Base-by-base conservation (phyloP, 2,113 vertebrate species). In the Mohoua ochrocephala region DNA sequence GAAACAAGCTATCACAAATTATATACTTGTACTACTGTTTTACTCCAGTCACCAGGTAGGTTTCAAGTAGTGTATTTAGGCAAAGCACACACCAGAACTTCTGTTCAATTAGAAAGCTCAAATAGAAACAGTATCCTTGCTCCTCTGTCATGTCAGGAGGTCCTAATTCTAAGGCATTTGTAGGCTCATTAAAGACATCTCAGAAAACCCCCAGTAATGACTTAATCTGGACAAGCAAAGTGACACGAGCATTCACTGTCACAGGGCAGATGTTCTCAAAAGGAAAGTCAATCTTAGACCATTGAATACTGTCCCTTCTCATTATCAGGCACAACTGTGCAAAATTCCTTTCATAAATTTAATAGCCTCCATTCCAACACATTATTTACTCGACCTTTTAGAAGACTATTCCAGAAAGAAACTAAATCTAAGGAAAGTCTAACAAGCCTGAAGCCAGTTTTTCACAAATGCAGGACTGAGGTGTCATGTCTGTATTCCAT, bases 181-280 rank as follows among this genome's bases (percentile, higher is more conserved):
- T 24, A 92, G 30, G 7, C 4, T 33, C 5, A 42, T 71, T 64
- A 44, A 88, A 42, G 6, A 13, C 1, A 60, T 41, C 11, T 52
- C 5, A 45, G 50, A 64, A 49, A n/a, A 3, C 1, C 1, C 13
- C 2, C 31, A 54, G 3, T 28, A 49, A 78, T 54, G 4, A 18
- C 9, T 77, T 80, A 56, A 44, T 78, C 41, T 71, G 28, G 13
- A 14, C 39, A 52, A 83, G 10, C 8, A 73, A 60, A 56, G 8
- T 28, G 14, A 44, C 37, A 16, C 3, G 7, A 53, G 1, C 20
- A 28, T 81, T 91, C 13, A 12, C 13, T 74, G 27, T n/a, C 12
- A 47, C 6, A 77, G 13, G 6, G 15, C 22, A 61, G 39, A 4
- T 42, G 5, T 33, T 78, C 30, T 92, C 30, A 75, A 56, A 35